phyloP scores from a whole-genome alignment of 1,140 invertebrate species.

The Lanistes nyassanus region DNA sequence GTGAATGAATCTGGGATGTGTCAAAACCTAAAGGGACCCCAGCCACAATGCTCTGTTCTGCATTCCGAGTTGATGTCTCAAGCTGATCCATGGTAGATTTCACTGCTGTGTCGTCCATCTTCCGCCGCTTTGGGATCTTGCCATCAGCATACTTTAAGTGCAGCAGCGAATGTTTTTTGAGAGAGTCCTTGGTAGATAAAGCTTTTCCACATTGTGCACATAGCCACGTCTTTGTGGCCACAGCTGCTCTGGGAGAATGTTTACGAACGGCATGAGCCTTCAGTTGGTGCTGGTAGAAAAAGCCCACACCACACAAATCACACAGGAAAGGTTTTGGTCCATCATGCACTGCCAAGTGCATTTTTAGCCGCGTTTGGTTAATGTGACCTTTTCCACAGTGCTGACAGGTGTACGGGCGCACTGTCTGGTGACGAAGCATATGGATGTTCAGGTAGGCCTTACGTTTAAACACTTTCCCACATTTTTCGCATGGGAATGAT shows the following conservation, averaged over 20 bases:
- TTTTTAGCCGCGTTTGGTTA: slow-evolving; percentile 1
- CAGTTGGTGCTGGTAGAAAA: slow-evolving; percentile 61
- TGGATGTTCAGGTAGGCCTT: slow-evolving; percentile 88
- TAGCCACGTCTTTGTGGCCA: not conserved
- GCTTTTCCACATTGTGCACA: slow-evolving; percentile 19
- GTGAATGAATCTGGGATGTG: not conserved
- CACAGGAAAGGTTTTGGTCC: slow-evolving; percentile 88
- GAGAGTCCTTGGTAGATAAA: not conserved
- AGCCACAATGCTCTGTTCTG: not conserved
- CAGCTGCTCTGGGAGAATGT: not conserved
- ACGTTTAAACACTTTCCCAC: not conserved
- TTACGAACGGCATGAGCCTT: not conserved
- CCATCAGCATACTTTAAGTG: slow-evolving; percentile 4
- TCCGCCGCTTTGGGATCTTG: not conserved
- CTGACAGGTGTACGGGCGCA: slow-evolving; percentile 96
- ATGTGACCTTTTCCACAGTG: slow-evolving; percentile 95
- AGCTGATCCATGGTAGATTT: not conserved
- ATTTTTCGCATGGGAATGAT: not conserved
- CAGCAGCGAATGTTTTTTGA: not conserved
- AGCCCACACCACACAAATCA: slow-evolving; percentile 91
- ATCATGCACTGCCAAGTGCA: slow-evolving; percentile 26
- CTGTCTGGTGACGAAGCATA: slow-evolving; percentile 93
- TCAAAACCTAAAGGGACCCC: not conserved
- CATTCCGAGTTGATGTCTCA: not conserved
- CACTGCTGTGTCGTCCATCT: not conserved